phyloP scores from a whole-genome alignment of 1,140 invertebrate genomes.

The Trichogramma pretiosum region DNA sequence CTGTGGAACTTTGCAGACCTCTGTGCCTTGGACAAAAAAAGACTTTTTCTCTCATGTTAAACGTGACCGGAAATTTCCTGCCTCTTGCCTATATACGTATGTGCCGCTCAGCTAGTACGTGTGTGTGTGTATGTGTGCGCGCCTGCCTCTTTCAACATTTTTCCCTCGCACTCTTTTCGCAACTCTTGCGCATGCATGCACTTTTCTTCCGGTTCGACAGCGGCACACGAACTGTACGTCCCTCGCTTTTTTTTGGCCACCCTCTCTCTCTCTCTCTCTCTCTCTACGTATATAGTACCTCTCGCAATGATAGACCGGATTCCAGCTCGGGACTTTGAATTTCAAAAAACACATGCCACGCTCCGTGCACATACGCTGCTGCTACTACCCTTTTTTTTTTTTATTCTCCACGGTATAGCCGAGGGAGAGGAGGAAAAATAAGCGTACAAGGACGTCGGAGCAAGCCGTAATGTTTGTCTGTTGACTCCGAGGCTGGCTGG shows the following conservation, averaged over 20 bases:
- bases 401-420: no score
- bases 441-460: no score
- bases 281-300: neutral
- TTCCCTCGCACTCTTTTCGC: constrained; percentile 1
- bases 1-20: no score
- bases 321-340: constrained; percentile 6
- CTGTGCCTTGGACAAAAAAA: neutral
- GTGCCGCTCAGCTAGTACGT: no score
- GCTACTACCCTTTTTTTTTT: no score
- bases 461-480: constrained; percentile 7
- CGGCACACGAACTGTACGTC: no score
- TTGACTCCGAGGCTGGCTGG: constrained; percentile 12
- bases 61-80: neutral
- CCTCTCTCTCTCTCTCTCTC: neutral
- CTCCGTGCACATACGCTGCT: neutral
- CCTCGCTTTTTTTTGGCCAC: no score
- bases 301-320: constrained; percentile 7
- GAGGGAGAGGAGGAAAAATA: constrained; percentile 1
- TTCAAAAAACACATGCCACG: constrained; percentile 5
- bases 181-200: neutral
- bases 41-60: no score
- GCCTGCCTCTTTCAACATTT: no score
- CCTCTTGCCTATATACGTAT: no score
- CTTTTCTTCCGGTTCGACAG: neutral
- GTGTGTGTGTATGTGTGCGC: no score